These are phyloP conservation scores for Petrocephalus schoutedeni DNA, from an alignment of 2,797 vertebrate genomes.

Conservation along the genomic window DNA sequence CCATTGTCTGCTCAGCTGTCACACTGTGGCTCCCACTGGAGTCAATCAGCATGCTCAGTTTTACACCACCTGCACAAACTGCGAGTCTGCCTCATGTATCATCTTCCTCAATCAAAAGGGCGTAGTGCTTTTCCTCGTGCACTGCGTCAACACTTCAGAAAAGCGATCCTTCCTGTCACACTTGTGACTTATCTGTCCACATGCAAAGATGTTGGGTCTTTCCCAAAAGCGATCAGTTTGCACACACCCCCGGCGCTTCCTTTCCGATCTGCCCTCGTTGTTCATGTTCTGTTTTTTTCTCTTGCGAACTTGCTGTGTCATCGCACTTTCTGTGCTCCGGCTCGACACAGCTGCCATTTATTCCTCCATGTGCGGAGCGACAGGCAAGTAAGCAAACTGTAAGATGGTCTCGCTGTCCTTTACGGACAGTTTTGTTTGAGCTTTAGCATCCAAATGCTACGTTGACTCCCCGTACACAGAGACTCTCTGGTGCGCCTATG, in stretches of 20 bases:
- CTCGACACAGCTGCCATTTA: background rate
- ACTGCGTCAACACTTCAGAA: background rate
- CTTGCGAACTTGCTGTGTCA: background rate
- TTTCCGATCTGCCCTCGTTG: background rate
- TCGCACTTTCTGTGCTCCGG: background rate
- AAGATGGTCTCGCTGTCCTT: background rate
- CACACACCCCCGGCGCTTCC: background rate
- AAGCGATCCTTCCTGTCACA: background rate
- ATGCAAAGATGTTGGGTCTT: background rate
- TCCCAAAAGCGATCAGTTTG: background rate
- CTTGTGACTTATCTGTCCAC: background rate
- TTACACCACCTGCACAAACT: background rate
- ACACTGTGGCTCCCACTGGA: background rate
- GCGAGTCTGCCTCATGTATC: background rate
- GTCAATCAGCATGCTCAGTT: background rate
- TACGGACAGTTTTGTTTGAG: background rate
- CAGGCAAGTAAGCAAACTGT: background rate
- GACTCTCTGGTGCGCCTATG: background rate
- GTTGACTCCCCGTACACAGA: background rate
- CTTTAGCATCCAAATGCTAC: background rate
- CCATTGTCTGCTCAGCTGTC: background rate
- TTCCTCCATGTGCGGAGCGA: background rate
- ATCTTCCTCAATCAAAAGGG: background rate
- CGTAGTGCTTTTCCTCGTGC: background rate
- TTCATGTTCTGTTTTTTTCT: background rate